Base-by-base conservation (phyloP, 2,888 invertebrate genomes). In the Seira ritae region DNA sequence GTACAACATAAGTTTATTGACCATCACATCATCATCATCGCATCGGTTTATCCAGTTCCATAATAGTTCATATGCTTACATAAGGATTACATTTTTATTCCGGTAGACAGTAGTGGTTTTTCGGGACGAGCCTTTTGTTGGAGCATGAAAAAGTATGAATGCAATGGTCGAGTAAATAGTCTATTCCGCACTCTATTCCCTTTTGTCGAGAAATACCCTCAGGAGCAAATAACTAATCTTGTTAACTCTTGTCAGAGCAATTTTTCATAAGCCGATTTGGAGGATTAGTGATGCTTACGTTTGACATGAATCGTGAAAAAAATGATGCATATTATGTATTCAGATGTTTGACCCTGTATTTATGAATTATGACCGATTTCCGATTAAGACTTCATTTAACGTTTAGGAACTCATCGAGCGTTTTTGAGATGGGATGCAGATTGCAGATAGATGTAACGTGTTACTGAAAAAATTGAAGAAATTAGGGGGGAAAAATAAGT, bases 171-270 rank as follows among this genome's bases (percentile, higher is more conserved):
- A 31, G 31, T 31, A 31, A 31, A 31, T 31, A 31, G 55, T 15
- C 55, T 55, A 12, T 55, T 31, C 31, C 6, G 42, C 6, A 55
- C 15, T 55, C 6, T 12, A 55, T 55, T 55, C 55, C 55, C 55
- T 55, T 55, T 55, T 55, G 55, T 55, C 55, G 55, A 12, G 17
- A 55, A 55, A 55, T 55, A 17, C 55, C 55, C 55, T 55, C 55
- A 55, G 55, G 55, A 55, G 17, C 55, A 55, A 55, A 55, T 55
- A 55, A 55, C 22, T 83, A 77, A 83, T 83, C 83, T 72, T 73
- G 69, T 83, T 83, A 83, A 78, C 68, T 73, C 72, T 24, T 68
- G 68, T 37, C 83, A 73, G 72, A 4, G 17, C 24, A 37, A 60
- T 46, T 24, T 55, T 55, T 66, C 55, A 6, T 42, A 17, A 65